A percentile compares a stretch with the other conserved stretches of the same genome.
Conservation (phyloP, 2,797 vertebrate genomes). For the Babyrousa celebensis region DNA sequence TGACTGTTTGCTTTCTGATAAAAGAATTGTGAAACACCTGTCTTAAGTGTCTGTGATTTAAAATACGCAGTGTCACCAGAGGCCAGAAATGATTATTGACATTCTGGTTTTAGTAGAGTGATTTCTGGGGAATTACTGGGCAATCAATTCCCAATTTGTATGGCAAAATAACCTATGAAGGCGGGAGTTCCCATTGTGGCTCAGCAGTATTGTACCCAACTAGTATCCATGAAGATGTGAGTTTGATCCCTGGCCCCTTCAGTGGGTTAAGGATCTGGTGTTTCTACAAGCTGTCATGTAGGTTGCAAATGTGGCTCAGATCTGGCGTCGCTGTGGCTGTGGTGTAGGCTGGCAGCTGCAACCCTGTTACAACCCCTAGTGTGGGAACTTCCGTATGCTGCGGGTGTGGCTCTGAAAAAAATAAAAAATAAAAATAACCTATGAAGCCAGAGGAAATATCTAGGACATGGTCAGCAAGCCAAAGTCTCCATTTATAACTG, state of each 20-base stretch:
- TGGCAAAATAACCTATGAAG: conserved; percentile 12
- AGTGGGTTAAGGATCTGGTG: no score
- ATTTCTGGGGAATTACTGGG: conserved; percentile 44
- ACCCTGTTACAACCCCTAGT: no score
- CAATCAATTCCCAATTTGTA: conserved; percentile 46
- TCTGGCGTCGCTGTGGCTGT: no score
- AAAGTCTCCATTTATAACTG: not conserved
- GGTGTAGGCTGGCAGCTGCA: no score
- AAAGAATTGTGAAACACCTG: not conserved
- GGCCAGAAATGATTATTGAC: conserved; percentile 3
- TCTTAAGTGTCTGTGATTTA: not conserved
- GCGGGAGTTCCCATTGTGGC: not conserved
- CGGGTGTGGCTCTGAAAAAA: no score
- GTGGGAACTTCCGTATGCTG: no score
- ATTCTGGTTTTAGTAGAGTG: conserved; percentile 53
- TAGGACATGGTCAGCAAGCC: not conserved
- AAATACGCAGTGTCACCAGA: conserved; percentile 27
- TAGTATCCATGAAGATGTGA: no score
- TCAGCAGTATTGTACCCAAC: no score
- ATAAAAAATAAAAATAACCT: not conserved
- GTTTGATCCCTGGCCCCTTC: no score
- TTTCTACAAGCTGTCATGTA: no score
- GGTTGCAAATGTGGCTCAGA: no score
- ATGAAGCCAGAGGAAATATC: conserved; percentile 34
- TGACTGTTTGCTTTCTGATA: conserved; percentile 46